Conservation (phyloP, 1,140 invertebrate genomes). For the Brachystomella parvula region DNA sequence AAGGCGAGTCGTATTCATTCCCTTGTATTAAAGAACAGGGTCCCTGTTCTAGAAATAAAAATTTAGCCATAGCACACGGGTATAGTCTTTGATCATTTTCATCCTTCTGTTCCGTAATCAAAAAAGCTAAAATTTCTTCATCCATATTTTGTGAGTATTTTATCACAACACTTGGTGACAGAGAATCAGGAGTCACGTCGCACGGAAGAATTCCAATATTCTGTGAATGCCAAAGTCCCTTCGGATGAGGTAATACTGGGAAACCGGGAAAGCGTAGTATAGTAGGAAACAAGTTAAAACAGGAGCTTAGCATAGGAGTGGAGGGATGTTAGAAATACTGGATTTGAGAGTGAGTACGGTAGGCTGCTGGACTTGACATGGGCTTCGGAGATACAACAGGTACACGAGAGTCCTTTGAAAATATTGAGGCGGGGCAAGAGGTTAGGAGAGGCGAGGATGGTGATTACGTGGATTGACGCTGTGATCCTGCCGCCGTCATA, state of each 20-base stretch:
- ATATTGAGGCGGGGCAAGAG: not conserved
- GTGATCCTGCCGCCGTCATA: slow-evolving; percentile 20
- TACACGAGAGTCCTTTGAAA: not conserved
- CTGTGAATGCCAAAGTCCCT: not conserved
- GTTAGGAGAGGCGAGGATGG: not conserved
- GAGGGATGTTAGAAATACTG: not conserved
- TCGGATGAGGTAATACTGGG: not conserved
- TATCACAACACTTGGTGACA: no score
- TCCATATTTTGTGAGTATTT: no score
- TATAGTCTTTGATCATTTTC: no score
- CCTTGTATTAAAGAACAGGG: no score
- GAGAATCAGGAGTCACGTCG: no score
- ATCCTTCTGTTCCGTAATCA: no score
- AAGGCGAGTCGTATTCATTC: no score
- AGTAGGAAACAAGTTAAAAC: not conserved
- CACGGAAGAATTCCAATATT: no score
- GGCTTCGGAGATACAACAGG: slow-evolving; percentile 4
- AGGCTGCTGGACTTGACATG: not conserved
- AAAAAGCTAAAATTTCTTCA: no score
- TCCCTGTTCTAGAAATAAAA: no score
- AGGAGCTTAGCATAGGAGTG: not conserved
- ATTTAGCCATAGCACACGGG: no score
- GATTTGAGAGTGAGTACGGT: not conserved
- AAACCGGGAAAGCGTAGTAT: not conserved
- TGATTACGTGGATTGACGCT: not conserved